These are phyloP conservation scores for Orthonevra nobilis DNA, from an alignment of 2,888 invertebrate genomes.

Conservation along the genomic window DNA sequence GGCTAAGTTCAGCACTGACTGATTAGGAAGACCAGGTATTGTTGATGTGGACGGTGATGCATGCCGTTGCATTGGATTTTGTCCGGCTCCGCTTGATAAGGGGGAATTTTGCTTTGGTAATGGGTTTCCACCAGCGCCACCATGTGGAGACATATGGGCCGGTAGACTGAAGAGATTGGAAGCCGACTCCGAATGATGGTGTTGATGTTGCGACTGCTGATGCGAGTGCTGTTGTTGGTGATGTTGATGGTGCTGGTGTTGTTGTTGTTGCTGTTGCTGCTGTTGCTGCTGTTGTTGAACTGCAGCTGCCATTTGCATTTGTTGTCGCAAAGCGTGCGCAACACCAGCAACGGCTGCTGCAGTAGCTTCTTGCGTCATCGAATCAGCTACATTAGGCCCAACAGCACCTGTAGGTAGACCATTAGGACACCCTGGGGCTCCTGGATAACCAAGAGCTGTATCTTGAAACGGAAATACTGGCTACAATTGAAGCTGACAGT, in stretches of 20 bases:
- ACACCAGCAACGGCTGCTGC: conserved; percentile 93
- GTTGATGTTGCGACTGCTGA: conserved; percentile 47
- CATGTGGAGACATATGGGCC: conserved; percentile 74
- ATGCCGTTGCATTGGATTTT: conserved; percentile 66
- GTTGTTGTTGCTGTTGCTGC: neutral
- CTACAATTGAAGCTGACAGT: conserved; percentile 75
- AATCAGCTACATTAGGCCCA: conserved; percentile 80
- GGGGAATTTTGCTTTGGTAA: conserved; percentile 80
- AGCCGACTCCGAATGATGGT: conserved; percentile 79
- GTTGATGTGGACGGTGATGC: conserved; percentile 65
- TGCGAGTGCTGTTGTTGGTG: conserved; percentile 68
- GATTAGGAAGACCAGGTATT: conserved; percentile 70
- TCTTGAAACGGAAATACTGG: conserved; percentile 84
- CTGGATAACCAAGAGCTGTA: conserved; percentile 83
- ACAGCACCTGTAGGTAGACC: conserved; percentile 82
- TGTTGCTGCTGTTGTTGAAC: conserved; percentile 78
- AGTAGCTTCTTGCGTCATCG: conserved; percentile 85
- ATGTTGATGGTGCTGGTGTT: conserved; percentile 60
- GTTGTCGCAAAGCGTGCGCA: conserved; percentile 91
- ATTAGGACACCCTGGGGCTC: conserved; percentile 81
- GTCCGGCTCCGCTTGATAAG: conserved; percentile 74
- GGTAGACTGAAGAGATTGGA: conserved; percentile 80
- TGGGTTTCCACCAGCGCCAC: conserved; percentile 76
- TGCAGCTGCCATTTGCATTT: conserved; percentile 87
- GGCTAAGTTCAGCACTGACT: conserved; percentile 72